phyloP scores from a whole-genome alignment of 2,888 invertebrate species.

The Steinernema carpocapsae region DNA sequence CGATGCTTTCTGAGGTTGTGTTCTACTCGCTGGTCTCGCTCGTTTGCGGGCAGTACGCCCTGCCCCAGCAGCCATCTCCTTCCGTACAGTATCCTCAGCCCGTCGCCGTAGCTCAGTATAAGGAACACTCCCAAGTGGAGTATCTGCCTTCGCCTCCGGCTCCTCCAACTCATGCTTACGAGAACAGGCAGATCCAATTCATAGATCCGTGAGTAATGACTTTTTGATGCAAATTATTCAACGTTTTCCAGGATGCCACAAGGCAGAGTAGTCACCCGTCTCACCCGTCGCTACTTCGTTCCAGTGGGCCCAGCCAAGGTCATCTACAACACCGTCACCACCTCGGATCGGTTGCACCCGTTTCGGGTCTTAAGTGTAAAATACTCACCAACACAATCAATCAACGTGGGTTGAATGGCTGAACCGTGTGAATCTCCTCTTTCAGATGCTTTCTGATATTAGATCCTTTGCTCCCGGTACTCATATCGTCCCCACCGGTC shows the following conservation, averaged over 20 bases:
- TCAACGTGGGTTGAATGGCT: no score
- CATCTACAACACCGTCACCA: not conserved
- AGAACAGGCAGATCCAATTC: not conserved
- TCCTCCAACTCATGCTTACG: no score
- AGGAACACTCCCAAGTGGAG: no score
- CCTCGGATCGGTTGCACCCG: not conserved
- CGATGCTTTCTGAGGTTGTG: no score
- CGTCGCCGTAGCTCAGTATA: no score
- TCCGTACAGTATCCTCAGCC: no score
- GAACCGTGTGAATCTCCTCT: not conserved
- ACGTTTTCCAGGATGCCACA: not conserved
- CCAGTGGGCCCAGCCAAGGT: slow-evolving; percentile 14
- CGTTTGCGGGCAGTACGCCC: no score
- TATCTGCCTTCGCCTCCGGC: no score
- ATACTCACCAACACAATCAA: no score
- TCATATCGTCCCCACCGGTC: not conserved
- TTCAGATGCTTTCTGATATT: not conserved
- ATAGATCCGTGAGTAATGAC: not conserved
- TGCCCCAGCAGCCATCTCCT: no score
- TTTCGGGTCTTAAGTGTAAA: no score
- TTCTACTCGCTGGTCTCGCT: no score
- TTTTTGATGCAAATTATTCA: not conserved
- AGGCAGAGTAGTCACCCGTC: not conserved
- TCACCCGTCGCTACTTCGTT: slow-evolving; percentile 18
- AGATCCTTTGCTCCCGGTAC: not conserved